Base-by-base conservation (phyloP, 2,888 invertebrate species). In the Cerceris ruficornis region DNA sequence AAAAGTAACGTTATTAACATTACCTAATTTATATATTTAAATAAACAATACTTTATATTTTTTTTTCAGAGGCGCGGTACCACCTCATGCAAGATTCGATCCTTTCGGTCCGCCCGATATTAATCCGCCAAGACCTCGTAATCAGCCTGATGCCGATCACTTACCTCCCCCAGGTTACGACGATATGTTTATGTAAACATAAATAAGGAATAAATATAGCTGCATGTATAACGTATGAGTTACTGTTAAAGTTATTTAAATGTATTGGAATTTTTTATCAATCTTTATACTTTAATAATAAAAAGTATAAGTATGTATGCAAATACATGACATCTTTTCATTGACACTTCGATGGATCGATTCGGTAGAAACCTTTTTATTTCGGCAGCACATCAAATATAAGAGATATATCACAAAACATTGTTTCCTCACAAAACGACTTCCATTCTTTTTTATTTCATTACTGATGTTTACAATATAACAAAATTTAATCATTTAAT, bases 71-170 rank as follows among this genome's bases (percentile, higher is more conserved):
- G 95, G 95, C 9, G 93, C 95, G 0, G 88, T 95, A 11, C 97
- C 96, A 0, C 97, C 97, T 0, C 96, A 97, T 13, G 96, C 97
- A 4, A 94, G 97, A 70, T 98, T 97, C 91, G 97, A 98, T 93
- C 98, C 97, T 0, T 96, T 97, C 90, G 95, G 96, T 0, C 97
- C 97, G 0, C 94, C 94, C 7, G 94, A 92, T 49, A 8, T 78
- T 4, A 69, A 83, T 43, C 93, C 93, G 62, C 88, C 88, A 8
- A 89, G 90, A 62, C 93, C 93, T 0, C 76, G 39, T 0, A 74
- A 82, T 42, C 60, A 81, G 55, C 96, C 95, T 0, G 96, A 96
- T 88, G 95, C 95, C 13, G 96, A 97, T 91, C 96, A 97, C 85
- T 93, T 96, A 61, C 95, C 95, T 13, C 96, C 96, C n/a, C 96